A percentile compares a stretch with the other conserved stretches of the same genome.
phyloP scores from a whole-genome alignment of 2,113 vertebrate species.

The Macaca fascicularis region DNA sequence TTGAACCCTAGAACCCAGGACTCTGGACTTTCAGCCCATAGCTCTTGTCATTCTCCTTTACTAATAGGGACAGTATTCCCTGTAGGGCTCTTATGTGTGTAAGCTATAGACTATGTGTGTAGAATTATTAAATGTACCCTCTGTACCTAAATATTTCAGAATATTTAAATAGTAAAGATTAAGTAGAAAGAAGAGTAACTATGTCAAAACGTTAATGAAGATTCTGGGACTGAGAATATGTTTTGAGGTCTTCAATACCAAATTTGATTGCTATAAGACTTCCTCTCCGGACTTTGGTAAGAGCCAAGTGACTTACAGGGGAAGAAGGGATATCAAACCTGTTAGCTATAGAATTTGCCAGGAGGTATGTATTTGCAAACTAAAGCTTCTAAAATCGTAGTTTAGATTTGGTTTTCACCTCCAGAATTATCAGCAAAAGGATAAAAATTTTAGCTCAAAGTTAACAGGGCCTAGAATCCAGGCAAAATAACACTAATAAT shows the following conservation, averaged over 20 bases:
- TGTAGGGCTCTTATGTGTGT: not conserved
- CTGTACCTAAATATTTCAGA: not conserved
- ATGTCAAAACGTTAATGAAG: not conserved
- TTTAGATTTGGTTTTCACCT: slow-evolving; percentile 28
- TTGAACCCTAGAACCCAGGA: not conserved
- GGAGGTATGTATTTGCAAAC: not conserved
- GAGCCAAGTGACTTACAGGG: not conserved
- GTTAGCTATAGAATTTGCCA: not conserved
- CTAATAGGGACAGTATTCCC: not conserved
- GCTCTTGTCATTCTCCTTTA: not conserved
- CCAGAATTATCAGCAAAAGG: not conserved
- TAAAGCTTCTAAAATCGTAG: not conserved
- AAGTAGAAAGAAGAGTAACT: not conserved
- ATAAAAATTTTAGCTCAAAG: not conserved
- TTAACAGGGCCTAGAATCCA: not conserved
- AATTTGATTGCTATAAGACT: not conserved
- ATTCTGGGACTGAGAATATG: not conserved
- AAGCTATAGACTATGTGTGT: not conserved
- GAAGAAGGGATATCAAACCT: not conserved
- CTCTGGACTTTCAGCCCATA: not conserved
- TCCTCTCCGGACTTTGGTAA: not conserved
- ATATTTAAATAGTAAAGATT: slow-evolving; percentile 27
- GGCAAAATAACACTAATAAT: not conserved
- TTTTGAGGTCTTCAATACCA: not conserved
- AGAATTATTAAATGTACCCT: not conserved